These are phyloP conservation scores for Nematolebias whitei DNA, from an alignment of 2,113 vertebrate species.

Conservation along the genomic window DNA sequence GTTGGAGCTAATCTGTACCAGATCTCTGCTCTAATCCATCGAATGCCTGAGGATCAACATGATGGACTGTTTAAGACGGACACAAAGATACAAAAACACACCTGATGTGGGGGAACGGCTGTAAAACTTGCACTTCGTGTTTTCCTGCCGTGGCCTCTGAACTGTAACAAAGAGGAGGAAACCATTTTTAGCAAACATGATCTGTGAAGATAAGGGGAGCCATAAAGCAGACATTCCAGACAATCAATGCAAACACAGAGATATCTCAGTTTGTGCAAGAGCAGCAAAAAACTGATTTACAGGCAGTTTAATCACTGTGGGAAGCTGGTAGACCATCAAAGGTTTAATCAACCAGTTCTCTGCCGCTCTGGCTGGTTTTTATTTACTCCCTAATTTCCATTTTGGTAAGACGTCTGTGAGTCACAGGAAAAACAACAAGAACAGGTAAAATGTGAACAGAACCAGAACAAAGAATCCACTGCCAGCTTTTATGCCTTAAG, in stretches of 20 bases:
- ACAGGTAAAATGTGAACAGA: slow-evolving; percentile 20
- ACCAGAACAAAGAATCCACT: slow-evolving; percentile 27
- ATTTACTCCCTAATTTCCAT: slow-evolving; percentile 55
- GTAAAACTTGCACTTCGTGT: slow-evolving; percentile 36
- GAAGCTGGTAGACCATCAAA: slow-evolving; percentile 80
- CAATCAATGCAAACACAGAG: slow-evolving; percentile 51
- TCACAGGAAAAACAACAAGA: slow-evolving; percentile 17
- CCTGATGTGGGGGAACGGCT: slow-evolving; percentile 41
- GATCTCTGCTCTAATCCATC: slow-evolving; percentile 51
- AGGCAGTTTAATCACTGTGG: slow-evolving; percentile 61
- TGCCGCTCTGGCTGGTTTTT: slow-evolving; percentile 27
- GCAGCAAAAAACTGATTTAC: slow-evolving; percentile 49
- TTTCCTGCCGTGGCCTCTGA: slow-evolving; percentile 48
- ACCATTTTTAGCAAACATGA: slow-evolving; percentile 42
- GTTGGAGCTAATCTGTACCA: slow-evolving; percentile 57
- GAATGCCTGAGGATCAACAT: slow-evolving; percentile 60
- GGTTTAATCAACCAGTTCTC: slow-evolving; percentile 58
- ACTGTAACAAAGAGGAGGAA: slow-evolving; percentile 49
- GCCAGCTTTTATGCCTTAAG: slow-evolving; percentile 25
- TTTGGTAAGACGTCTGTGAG: slow-evolving; percentile 52
- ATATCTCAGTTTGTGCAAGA: slow-evolving; percentile 49
- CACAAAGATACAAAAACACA: slow-evolving; percentile 59
- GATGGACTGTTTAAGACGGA: slow-evolving; percentile 50
- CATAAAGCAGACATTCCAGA: slow-evolving; percentile 52
- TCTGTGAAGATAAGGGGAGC: slow-evolving; percentile 35